phyloP scores from a whole-genome alignment of 2,113 vertebrate genomes.

The Istiophorus platypterus region DNA sequence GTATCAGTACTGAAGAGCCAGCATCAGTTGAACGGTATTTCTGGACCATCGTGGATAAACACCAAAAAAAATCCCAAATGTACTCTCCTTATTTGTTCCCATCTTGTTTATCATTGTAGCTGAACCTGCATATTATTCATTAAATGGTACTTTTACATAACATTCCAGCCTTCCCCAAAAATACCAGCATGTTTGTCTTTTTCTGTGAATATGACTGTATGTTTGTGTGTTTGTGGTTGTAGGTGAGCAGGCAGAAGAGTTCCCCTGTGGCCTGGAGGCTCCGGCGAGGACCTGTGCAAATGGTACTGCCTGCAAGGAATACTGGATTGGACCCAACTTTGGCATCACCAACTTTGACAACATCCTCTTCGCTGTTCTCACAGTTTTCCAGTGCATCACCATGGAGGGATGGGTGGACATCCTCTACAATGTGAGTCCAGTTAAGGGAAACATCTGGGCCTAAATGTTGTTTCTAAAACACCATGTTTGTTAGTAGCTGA shows the following conservation, averaged over 20 bases:
- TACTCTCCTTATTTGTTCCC: not conserved
- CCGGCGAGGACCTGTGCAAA: slow-evolving; percentile 89
- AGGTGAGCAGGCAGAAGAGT: slow-evolving; percentile 90
- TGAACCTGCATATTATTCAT: slow-evolving; percentile 11
- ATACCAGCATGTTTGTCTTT: not conserved
- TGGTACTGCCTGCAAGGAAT: slow-evolving; percentile 86
- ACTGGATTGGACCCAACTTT: slow-evolving; percentile 95
- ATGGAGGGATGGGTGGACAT: slow-evolving; percentile 99
- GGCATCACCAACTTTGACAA: slow-evolving; percentile 99
- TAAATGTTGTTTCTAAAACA: not conserved
- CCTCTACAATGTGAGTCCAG: slow-evolving; percentile 93
- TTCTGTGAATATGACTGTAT: not conserved
- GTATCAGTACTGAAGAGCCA: not conserved
- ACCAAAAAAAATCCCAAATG: not conserved
- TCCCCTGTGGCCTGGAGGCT: slow-evolving; percentile 90
- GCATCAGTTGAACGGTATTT: not conserved
- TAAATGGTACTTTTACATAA: slow-evolving; percentile 20
- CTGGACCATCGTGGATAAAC: not conserved
- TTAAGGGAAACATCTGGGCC: not conserved
- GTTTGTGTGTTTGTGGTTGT: slow-evolving; percentile 45
- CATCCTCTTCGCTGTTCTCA: slow-evolving; percentile 95
- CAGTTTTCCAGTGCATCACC: slow-evolving; percentile 98
- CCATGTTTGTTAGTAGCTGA: not conserved
- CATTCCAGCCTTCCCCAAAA: slow-evolving; percentile 1
- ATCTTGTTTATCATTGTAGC: not conserved